A percentile compares a stretch with the other conserved stretches of the same genome.
These are phyloP conservation scores for Drosophila pullipes DNA, from an alignment of 2,888 invertebrate species.

Conservation along the genomic window DNA sequence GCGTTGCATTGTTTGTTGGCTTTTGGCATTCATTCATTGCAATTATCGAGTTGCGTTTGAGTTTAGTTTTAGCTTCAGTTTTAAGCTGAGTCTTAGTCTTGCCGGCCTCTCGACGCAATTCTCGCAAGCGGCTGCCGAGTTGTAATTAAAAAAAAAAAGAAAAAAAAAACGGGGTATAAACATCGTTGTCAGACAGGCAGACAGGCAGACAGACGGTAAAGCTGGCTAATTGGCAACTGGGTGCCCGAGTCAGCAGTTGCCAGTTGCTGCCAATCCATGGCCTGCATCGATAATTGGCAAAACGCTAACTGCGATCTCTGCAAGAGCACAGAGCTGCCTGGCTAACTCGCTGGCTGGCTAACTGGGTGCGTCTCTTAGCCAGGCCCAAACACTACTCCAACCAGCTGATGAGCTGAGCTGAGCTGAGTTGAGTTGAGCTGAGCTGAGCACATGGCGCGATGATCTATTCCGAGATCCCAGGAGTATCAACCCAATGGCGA, in stretches of 20 bases:
- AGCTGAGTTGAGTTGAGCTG: neutral
- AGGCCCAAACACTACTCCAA: neutral
- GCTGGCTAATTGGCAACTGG: constrained; percentile 73
- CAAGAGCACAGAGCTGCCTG: neutral
- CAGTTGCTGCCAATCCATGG: constrained; percentile 50
- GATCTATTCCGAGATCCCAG: constrained; percentile 11
- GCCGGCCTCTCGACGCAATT: constrained; percentile 40
- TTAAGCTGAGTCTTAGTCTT: constrained; percentile 15
- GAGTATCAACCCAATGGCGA: neutral
- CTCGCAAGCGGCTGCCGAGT: constrained; percentile 18
- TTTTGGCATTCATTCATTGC: constrained; percentile 71
- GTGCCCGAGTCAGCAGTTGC: constrained; percentile 37
- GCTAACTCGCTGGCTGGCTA: neutral
- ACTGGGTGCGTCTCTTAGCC: constrained; percentile 14
- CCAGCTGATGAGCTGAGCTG: constrained; percentile 14
- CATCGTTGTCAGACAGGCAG: neutral
- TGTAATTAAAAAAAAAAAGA: constrained; percentile 61
- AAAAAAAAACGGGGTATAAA: neutral
- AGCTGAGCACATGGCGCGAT: neutral
- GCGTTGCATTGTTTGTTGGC: constrained; percentile 61
- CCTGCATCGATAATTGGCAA: constrained; percentile 62
- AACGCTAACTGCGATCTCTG: constrained; percentile 12
- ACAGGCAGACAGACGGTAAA: constrained; percentile 11
- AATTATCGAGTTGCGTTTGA: constrained; percentile 50
- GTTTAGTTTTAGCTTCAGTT: constrained; percentile 14